Evolutionary conservation across 1,140 invertebrate genomes (phyloP), one percentile per base, ranked within the genome.

Genomic region (Lordiphosa stackelbergi): DNA sequence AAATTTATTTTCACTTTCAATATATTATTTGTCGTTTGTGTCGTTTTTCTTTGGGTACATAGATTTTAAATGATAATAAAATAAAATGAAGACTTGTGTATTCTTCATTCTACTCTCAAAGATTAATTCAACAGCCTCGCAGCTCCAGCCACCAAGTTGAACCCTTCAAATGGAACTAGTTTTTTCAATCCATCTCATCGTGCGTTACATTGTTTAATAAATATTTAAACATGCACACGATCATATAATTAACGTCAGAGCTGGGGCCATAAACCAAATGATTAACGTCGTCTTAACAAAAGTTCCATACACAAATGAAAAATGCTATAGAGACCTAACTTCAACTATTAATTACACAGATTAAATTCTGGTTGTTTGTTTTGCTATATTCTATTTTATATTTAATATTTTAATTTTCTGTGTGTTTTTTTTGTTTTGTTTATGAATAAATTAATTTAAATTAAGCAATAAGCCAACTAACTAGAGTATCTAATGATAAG

Each of bases 381-480:
- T 71, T 57, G 52, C 45, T 81, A 69, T 79, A 73, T 73, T 79
- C 69, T 73, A 66, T 64, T 73, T 63, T 64, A 57, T 31, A 66
- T 73, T 66, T 69, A 73, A 62, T 59, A 66, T 61, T 61, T 66
- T 54, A 78, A 73, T 84, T 83, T 62, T 31, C 28, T 31, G 28
- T 52, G 38, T 64, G 59, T 66, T 36, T 37, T 38, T 66, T 46
- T 66, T 24, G 43, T 52, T 60, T 60, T 11, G 11, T 43, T 69
- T 77, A 83, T 84, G 77, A 83, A 83, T 83, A 83, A 83, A 83
- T 83, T 84, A 83, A 73, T 69, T 84, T 84, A 84, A 84, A 84
- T 83, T 83, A 83, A 83, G 78, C 78, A 66, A 77, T 83, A 83
- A 66, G 70, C 52, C 58, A 83, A 78, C 77, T 77, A 83, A 84